phyloP scores from a whole-genome alignment of 2,797 vertebrate species.

The Sphenodon punctatus region DNA sequence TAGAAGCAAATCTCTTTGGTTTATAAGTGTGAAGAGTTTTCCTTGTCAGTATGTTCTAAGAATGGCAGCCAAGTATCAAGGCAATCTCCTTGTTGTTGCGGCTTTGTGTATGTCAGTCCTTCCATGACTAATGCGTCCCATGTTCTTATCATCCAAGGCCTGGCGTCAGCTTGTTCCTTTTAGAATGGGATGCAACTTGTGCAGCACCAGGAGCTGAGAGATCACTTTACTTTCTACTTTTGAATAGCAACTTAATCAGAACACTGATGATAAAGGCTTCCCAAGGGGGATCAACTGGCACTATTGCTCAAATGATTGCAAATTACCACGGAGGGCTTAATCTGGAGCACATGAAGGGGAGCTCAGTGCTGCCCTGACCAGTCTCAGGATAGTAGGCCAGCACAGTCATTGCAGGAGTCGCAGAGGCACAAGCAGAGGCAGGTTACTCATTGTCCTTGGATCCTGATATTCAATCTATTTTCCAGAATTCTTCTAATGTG shows the following conservation, averaged over 20 bases:
- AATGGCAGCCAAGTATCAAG: slow-evolving; percentile 1
- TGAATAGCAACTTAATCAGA: not conserved
- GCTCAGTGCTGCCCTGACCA: too few relatives aligned
- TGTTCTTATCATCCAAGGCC: slow-evolving; percentile 58
- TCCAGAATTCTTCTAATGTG: not conserved
- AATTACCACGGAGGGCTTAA: not conserved
- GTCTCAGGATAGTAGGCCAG: too few relatives aligned
- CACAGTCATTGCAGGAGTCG: not conserved
- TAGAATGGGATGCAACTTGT: slow-evolving; percentile 41
- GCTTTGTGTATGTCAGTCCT: slow-evolving; percentile 34
- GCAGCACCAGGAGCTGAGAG: not conserved
- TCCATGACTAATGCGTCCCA: slow-evolving; percentile 62
- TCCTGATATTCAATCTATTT: not conserved
- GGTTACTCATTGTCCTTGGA: not conserved
- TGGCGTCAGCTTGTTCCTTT: slow-evolving; percentile 57
- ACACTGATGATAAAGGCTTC: slow-evolving; percentile 26
- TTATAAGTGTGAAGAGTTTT: slow-evolving; percentile 14
- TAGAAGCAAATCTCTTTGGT: not conserved
- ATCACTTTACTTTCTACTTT: slow-evolving; percentile 36
- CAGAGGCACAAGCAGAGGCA: not conserved
- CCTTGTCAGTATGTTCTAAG: not conserved
- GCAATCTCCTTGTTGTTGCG: slow-evolving; percentile 28
- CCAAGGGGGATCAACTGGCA: slow-evolving; percentile 3
- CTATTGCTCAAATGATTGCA: not conserved
- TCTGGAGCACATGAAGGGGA: not conserved